These are phyloP conservation scores for Amphibalanus amphitrite DNA, from an alignment of 1,140 invertebrate species.

Conservation along the genomic window DNA sequence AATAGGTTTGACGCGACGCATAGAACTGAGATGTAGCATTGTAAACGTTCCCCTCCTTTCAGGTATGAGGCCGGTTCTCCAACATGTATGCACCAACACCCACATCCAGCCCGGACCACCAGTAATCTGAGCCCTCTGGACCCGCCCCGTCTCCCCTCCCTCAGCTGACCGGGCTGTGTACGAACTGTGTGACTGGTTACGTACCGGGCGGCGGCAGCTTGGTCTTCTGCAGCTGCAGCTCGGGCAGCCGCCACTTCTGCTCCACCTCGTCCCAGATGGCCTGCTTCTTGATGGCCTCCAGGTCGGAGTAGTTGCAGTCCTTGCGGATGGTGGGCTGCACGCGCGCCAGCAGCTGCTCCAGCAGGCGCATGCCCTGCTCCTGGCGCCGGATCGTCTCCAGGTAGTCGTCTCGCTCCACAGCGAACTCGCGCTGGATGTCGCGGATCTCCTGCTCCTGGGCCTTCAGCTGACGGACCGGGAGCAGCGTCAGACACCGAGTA, in stretches of 20 bases:
- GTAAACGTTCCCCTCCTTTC: no score
- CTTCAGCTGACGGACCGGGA: conserved; percentile 28
- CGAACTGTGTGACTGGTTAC: not conserved
- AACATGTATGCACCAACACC: conserved; percentile 11
- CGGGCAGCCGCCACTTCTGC: conserved; percentile 52
- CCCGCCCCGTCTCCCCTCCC: conserved; percentile 6
- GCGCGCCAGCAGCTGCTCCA: conserved; percentile 44
- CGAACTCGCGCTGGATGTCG: conserved; percentile 68
- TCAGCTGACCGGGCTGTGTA: conserved; percentile 2
- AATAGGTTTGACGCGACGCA: no score
- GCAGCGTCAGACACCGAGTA: no score
- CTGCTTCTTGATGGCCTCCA: conserved; percentile 46
- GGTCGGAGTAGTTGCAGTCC: conserved; percentile 54
- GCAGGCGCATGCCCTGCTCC: conserved; percentile 49
- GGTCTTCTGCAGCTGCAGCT: conserved; percentile 40
- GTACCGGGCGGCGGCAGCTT: conserved; percentile 44
- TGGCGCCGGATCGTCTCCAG: conserved; percentile 64
- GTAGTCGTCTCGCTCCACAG: conserved; percentile 64
- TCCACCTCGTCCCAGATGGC: conserved; percentile 58
- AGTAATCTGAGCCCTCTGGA: conserved; percentile 1
- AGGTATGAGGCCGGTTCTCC: no score
- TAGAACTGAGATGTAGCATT: no score
- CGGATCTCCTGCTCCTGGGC: conserved; percentile 50
- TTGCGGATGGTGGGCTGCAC: conserved; percentile 48
- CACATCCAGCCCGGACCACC: conserved; percentile 8